Percentiles rank a stretch among this genome's conserved stretches.
Evolutionary conservation across 1,140 invertebrate genomes (phyloP).

Genomic region (Zophobas atratus): DNA sequence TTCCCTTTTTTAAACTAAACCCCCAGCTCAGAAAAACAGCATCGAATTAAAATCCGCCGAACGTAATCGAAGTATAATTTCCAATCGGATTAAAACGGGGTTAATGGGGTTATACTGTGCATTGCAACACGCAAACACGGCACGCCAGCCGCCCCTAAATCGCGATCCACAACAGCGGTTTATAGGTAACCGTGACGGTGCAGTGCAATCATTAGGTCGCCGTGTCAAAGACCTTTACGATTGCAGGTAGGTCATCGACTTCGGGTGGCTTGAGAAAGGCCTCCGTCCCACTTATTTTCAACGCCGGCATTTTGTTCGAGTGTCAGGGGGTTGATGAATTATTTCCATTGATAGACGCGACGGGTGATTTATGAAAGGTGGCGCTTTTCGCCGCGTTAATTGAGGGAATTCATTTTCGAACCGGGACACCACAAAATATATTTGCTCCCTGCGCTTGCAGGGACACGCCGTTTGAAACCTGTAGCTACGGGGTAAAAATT

Average conservation of each 20-base stretch:
- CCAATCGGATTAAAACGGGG: constrained; percentile 34
- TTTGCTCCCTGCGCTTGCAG: too few relatives aligned
- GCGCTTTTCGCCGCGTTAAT: too few relatives aligned
- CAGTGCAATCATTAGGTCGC: constrained; percentile 52
- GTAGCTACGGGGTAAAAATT: too few relatives aligned
- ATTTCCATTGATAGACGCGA: constrained; percentile 3
- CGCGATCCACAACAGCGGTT: constrained; percentile 48
- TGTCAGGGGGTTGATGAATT: constrained; percentile 21
- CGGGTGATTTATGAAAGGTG: neutral
- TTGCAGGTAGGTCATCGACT: constrained; percentile 40
- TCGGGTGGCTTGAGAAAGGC: constrained; percentile 9
- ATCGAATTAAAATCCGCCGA: constrained; percentile 11
- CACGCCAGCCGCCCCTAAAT: constrained; percentile 20
- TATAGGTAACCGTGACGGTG: constrained; percentile 55
- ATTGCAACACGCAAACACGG: constrained; percentile 26
- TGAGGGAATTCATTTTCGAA: too few relatives aligned
- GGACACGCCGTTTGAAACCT: too few relatives aligned
- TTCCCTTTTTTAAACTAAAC: too few relatives aligned
- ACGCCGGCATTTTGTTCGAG: constrained; percentile 12
- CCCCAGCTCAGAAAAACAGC: neutral
- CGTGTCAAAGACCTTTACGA: constrained; percentile 59
- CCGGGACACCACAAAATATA: too few relatives aligned
- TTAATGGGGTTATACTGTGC: constrained; percentile 40
- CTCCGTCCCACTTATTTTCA: constrained; percentile 28
- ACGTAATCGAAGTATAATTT: constrained; percentile 22